phyloP scores from a whole-genome alignment of 2,888 invertebrate genomes.

The Periphyllus acericola region DNA sequence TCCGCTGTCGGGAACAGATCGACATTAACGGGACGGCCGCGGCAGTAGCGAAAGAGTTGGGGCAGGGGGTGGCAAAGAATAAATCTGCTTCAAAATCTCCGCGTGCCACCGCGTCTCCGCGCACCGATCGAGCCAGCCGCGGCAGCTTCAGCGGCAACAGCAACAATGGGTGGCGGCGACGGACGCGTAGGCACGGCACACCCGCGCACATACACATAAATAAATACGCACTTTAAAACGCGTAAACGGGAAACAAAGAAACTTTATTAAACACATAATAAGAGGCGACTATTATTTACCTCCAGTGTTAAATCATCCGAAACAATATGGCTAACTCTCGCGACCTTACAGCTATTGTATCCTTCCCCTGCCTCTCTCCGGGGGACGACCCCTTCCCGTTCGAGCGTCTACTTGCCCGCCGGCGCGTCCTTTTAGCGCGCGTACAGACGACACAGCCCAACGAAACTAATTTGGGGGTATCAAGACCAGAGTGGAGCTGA shows the following conservation, averaged over 20 bases:
- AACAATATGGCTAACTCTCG: constrained; percentile 59
- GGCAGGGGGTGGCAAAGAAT: not conserved
- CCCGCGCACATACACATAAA: not conserved
- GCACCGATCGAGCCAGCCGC: not conserved
- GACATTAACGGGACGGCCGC: not conserved
- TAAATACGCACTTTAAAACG: constrained; percentile 27
- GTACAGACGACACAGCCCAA: not conserved
- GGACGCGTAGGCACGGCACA: not conserved
- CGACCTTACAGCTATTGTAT: constrained; percentile 33
- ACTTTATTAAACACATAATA: constrained; percentile 62
- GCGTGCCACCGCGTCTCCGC: not conserved
- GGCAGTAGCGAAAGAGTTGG: not conserved
- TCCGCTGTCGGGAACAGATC: constrained; percentile 55
- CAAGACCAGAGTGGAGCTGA: constrained; percentile 33
- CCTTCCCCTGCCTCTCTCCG: not conserved
- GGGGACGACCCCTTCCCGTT: not conserved
- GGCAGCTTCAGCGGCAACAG: not conserved
- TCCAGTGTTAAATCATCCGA: constrained; percentile 59
- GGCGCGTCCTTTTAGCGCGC: not conserved
- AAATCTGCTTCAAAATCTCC: constrained; percentile 47
- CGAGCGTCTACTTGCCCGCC: not conserved
- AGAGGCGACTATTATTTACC: constrained; percentile 60
- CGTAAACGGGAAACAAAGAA: constrained; percentile 49
- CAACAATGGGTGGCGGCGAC: not conserved
- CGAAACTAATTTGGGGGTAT: constrained; percentile 55